phyloP scores from a whole-genome alignment of 2,797 vertebrate genomes.

The Argya squamiceps region DNA sequence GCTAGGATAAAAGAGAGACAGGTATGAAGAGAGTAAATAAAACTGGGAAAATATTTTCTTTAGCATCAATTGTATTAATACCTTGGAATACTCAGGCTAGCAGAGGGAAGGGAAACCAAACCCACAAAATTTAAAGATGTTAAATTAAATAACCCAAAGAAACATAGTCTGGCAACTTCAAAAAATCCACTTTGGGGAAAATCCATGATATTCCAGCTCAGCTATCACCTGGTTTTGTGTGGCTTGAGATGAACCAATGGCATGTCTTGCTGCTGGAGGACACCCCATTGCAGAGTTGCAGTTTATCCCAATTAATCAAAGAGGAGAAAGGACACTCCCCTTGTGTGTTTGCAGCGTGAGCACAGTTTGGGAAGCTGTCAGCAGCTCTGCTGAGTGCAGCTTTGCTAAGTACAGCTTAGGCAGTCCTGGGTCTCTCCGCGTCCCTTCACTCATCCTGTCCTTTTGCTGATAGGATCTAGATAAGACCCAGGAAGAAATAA shows the following conservation, averaged over 20 bases:
- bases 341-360: slow-evolving; percentile 34
- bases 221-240: neutral
- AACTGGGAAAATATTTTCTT: neutral
- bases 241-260: neutral
- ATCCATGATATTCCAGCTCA: neutral
- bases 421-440: neutral
- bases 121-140: neutral
- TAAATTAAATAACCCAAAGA: neutral
- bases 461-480: slow-evolving; percentile 87
- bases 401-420: slow-evolving; percentile 51
- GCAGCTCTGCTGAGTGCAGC: slow-evolving; percentile 44
- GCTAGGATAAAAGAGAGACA: neutral
- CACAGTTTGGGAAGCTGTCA: neutral
- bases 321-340: slow-evolving; percentile 1
- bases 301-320: neutral
- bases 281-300: neutral
- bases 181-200: neutral
- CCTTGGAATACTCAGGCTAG: neutral
- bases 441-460: slow-evolving; percentile 8
- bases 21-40: neutral
- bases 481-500: slow-evolving; percentile 93
- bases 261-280: neutral
- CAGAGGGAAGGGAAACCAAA: neutral
- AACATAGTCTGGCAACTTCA: neutral
- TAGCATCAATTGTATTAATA: neutral